A percentile compares a stretch with the other conserved stretches of the same genome.
Evolutionary conservation across 2,888 invertebrate species (phyloP).

Genomic region (Tryphoninae sp.): DNA sequence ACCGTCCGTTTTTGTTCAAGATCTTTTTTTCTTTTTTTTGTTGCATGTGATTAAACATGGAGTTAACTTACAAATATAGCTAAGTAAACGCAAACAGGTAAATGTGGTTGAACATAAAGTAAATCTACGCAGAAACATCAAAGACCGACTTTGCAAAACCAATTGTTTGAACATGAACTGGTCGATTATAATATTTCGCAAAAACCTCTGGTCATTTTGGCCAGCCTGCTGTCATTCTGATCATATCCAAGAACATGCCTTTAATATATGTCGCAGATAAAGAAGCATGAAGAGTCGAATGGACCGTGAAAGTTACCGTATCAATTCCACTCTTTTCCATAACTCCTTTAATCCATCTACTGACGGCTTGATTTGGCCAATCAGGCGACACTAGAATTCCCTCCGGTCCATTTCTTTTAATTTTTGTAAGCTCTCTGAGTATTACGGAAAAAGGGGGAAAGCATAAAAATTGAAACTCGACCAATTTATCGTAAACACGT

Average conservation of each 20-base stretch:
- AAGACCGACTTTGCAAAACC: conserved; percentile 28
- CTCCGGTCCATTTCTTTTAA: conserved; percentile 42
- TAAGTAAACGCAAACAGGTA: not conserved
- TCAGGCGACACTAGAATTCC: conserved; percentile 53
- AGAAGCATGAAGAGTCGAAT: not conserved
- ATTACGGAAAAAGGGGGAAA: conserved; percentile 53
- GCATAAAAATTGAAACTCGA: conserved; percentile 38
- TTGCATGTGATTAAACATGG: not conserved
- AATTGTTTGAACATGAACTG: not conserved
- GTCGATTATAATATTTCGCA: conserved; percentile 28
- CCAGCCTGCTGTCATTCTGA: conserved; percentile 13
- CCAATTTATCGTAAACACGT: conserved; percentile 47
- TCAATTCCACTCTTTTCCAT: conserved; percentile 28
- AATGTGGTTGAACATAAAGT: not conserved
- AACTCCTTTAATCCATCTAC: conserved; percentile 26
- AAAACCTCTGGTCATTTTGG: conserved; percentile 13
- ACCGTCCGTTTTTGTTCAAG: not conserved
- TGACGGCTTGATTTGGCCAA: conserved; percentile 56
- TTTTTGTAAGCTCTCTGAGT: conserved; percentile 40
- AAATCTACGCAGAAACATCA: not conserved
- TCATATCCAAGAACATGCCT: conserved; percentile 1
- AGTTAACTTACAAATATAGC: not conserved
- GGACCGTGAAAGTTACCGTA: conserved; percentile 7
- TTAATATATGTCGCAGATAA: too few relatives aligned
- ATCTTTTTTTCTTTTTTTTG: not conserved